phyloP scores from a whole-genome alignment of 2,888 invertebrate genomes.

The Penaeus monodon region DNA sequence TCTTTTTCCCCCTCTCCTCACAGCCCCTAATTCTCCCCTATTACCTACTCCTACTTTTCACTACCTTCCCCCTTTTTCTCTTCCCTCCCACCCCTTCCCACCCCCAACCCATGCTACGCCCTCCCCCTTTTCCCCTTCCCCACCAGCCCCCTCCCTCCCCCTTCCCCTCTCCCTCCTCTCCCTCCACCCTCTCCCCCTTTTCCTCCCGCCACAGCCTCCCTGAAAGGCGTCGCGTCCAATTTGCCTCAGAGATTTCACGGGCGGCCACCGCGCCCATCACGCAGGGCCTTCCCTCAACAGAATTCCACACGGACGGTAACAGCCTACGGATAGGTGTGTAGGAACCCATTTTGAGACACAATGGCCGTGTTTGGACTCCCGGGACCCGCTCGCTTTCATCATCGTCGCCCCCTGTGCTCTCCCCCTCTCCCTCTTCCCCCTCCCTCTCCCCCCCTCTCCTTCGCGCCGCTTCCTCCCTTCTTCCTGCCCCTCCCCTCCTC shows the following conservation, averaged over 20 bases:
- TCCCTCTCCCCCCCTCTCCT: background rate
- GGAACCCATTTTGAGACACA: constrained; percentile 51
- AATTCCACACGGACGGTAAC: background rate
- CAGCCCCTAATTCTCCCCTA: too few relatives aligned
- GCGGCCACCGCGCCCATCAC: background rate
- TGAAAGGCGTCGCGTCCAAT: constrained; percentile 31
- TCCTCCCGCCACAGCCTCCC: constrained; percentile 6
- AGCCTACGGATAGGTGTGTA: constrained; percentile 20
- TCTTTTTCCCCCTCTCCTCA: too few relatives aligned
- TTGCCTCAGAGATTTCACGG: constrained; percentile 48
- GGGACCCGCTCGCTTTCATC: constrained; percentile 32
- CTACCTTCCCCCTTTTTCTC: too few relatives aligned
- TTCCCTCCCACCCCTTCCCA: background rate
- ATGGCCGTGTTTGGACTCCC: constrained; percentile 48
- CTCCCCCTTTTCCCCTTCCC: too few relatives aligned
- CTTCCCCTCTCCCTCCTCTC: background rate
- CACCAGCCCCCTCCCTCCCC: background rate
- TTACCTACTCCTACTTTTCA: too few relatives aligned
- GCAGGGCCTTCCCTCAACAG: background rate
- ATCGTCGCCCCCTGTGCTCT: background rate
- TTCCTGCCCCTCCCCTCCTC: background rate
- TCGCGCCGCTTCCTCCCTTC: background rate
- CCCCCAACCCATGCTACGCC: background rate
- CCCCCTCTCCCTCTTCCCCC: background rate
- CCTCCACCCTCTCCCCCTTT: background rate